Percentiles rank a stretch among this genome's conserved stretches.
These are phyloP conservation scores for Heliconius himera DNA, from an alignment of 1,140 invertebrate genomes.

Conservation along the genomic window DNA sequence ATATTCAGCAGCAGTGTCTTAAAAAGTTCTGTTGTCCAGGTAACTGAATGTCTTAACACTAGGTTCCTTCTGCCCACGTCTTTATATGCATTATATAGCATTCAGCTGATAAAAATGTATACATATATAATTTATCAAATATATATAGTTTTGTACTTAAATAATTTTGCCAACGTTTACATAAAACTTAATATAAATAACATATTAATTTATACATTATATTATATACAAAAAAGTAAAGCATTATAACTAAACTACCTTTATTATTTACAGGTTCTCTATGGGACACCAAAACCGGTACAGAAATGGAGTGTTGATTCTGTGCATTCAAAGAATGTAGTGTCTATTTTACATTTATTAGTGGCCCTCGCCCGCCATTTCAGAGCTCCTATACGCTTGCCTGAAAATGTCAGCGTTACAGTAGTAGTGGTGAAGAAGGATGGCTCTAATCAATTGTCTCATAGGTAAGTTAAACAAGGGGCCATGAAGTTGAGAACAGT, in stretches of 20 bases:
- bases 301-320: conserved; percentile 97
- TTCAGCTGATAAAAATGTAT: no score
- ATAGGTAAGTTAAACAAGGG: conserved; percentile 55
- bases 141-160: background rate
- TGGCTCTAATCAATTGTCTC: conserved; percentile 72
- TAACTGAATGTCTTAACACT: no score
- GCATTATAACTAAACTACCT: background rate
- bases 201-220: background rate
- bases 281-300: conserved; percentile 76
- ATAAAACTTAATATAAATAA: background rate
- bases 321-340: conserved; percentile 97
- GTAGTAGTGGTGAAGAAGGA: conserved; percentile 93
- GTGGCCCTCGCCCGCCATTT: conserved; percentile 97
- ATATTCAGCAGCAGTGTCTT: no score
- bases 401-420: conserved; percentile 96
- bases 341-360: conserved; percentile 96
- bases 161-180: background rate
- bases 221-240: background rate
- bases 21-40: no score
- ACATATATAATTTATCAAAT: no score
- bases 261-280: conserved; percentile 82
- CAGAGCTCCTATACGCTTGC: conserved; percentile 95
- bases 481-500: no score
- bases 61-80: no score
- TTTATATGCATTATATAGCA: no score